These are phyloP conservation scores for Oreohelix idahoensis DNA, from an alignment of 1,140 invertebrate genomes.

Conservation along the genomic window DNA sequence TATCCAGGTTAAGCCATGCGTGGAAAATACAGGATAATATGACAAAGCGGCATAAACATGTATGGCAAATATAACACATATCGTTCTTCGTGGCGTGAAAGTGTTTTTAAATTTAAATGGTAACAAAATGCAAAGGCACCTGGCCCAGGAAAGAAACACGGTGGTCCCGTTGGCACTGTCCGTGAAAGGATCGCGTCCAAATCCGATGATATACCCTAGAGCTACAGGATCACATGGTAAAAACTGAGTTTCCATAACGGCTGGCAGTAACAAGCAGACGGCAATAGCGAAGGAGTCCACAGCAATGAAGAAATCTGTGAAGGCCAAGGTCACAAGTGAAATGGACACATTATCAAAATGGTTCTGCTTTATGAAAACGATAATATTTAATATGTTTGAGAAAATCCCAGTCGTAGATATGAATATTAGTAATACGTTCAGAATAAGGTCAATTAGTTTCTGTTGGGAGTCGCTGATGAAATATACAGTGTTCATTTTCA, in stretches of 20 bases:
- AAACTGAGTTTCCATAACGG: not conserved
- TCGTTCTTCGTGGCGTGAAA: not conserved
- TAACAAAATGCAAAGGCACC: not conserved
- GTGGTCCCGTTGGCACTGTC: slow-evolving; percentile 1
- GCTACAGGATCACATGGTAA: not conserved
- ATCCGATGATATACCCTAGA: not conserved
- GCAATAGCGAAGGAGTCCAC: not conserved
- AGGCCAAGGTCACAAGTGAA: not conserved
- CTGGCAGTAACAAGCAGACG: not conserved
- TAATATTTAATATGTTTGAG: not conserved
- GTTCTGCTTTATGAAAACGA: not conserved
- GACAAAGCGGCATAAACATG: not conserved
- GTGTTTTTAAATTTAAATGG: not conserved
- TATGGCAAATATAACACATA: not conserved
- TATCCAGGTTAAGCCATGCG: not conserved
- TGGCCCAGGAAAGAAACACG: not conserved
- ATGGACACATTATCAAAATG: not conserved
- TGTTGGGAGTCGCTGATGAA: not conserved
- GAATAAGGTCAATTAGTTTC: not conserved
- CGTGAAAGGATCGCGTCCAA: not conserved
- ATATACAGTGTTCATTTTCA: too few species aligned
- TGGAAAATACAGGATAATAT: not conserved
- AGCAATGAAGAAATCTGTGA: not conserved
- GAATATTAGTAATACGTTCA: not conserved
- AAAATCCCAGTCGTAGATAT: not conserved